Evolutionary conservation across 1,140 invertebrate species (phyloP).

Genomic region (Conus ventricosus): DNA sequence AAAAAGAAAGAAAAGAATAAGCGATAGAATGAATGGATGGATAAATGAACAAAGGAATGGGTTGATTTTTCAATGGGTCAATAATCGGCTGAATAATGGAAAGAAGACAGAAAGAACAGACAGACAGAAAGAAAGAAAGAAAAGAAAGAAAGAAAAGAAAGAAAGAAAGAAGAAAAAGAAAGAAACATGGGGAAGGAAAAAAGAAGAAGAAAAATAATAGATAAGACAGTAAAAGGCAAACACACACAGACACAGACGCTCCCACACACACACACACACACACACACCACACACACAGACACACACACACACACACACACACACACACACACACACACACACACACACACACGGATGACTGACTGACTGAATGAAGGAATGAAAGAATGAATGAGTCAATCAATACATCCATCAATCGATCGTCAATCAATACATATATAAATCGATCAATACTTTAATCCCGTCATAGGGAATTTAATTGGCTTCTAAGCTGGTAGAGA

Average conservation of each 20-base stretch:
- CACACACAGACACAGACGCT: too few species aligned
- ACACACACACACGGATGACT: neutral
- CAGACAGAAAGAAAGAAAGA: neutral
- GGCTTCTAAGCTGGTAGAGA: neutral
- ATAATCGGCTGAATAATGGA: neutral
- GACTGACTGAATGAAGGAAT: neutral
- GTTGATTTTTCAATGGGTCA: neutral
- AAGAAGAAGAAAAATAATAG: neutral
- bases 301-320: constrained; percentile 27
- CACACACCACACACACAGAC: constrained; percentile 9
- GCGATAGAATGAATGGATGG: too few species aligned
- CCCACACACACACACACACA: neutral
- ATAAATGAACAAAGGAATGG: neutral
- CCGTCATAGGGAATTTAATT: neutral
- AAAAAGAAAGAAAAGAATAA: neutral
- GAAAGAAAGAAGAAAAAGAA: neutral
- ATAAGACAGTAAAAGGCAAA: neutral
- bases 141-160: too few species aligned
- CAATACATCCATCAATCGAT: neutral
- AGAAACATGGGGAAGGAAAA: neutral
- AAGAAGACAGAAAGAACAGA: neutral
- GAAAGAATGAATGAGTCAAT: neutral
- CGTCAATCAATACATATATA: neutral
- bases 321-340: constrained; percentile 24
- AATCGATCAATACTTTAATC: neutral